Evolutionary conservation across 1,140 invertebrate genomes (phyloP).

Genomic region (Drosophila tropicalis): DNA sequence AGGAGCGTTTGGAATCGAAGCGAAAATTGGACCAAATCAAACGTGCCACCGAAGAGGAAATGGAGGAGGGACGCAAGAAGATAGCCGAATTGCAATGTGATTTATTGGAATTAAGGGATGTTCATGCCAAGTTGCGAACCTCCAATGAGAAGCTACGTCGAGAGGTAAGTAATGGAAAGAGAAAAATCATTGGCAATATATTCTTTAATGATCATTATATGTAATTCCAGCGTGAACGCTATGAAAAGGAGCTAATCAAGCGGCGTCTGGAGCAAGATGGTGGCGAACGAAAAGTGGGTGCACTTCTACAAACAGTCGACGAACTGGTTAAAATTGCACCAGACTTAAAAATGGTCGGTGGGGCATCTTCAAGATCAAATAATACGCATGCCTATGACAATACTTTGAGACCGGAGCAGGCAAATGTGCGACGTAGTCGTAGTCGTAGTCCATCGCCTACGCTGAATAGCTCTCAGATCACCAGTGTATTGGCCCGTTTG

Average conservation of each 20-base stretch:
- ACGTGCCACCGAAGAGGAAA: conserved; percentile 93
- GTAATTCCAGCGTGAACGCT: conserved; percentile 87
- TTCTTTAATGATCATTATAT: background rate
- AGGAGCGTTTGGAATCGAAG: conserved; percentile 93
- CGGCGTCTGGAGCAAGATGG: conserved; percentile 84
- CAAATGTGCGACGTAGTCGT: conserved; percentile 68
- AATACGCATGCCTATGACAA: conserved; percentile 44
- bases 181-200: background rate
- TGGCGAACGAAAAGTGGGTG: conserved; percentile 78
- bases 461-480: conserved; percentile 74
- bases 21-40: conserved; percentile 93
- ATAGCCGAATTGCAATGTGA: conserved; percentile 92
- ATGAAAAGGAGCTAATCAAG: conserved; percentile 92
- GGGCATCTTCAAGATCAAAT: conserved; percentile 49
- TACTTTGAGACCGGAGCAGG: conserved; percentile 72
- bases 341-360: conserved; percentile 84
- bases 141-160: conserved; percentile 94
- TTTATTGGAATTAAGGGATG: conserved; percentile 93
- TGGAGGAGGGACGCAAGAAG: conserved; percentile 94
- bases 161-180: conserved; percentile 84
- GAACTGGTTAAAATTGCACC: conserved; percentile 89
- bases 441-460: conserved; percentile 79
- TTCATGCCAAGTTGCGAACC: conserved; percentile 95
- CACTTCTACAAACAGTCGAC: conserved; percentile 90
- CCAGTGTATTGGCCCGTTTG: conserved; percentile 79